phyloP scores from a whole-genome alignment of 2,113 vertebrate species.

The Columbina picui region DNA sequence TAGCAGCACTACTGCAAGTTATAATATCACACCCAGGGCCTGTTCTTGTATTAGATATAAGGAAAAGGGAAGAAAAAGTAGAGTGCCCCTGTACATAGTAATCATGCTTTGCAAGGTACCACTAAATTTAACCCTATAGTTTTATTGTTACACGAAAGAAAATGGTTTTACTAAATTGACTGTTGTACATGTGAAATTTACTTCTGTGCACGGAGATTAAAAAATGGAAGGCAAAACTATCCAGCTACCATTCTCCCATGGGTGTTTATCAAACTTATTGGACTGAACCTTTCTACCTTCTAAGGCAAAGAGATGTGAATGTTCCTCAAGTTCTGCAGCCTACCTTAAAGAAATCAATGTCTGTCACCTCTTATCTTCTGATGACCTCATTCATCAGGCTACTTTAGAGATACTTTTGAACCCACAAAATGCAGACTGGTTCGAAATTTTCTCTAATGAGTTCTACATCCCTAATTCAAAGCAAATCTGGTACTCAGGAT shows the following conservation, averaged over 20 bases:
- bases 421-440: not conserved
- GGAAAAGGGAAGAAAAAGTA: not conserved
- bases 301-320: not conserved
- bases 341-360: not conserved
- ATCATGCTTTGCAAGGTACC: not conserved
- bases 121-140: not conserved
- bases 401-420: conserved; percentile 1
- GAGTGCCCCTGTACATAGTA: not conserved
- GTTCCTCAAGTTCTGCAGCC: not conserved
- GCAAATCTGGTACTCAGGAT: not conserved
- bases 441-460: conserved; percentile 1
- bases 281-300: not conserved
- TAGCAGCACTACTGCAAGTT: not conserved
- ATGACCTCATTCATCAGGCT: not conserved
- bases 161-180: not conserved
- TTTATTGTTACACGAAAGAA: not conserved
- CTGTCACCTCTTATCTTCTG: not conserved
- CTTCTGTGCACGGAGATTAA: not conserved
- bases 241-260: not conserved
- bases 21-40: not conserved
- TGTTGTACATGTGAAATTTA: not conserved
- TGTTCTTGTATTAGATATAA: not conserved
- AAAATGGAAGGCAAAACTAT: not conserved
- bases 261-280: not conserved
- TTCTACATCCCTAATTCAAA: conserved; percentile 30